Conservation (phyloP, 2,888 invertebrate genomes). For the Trichacis sp. region DNA sequence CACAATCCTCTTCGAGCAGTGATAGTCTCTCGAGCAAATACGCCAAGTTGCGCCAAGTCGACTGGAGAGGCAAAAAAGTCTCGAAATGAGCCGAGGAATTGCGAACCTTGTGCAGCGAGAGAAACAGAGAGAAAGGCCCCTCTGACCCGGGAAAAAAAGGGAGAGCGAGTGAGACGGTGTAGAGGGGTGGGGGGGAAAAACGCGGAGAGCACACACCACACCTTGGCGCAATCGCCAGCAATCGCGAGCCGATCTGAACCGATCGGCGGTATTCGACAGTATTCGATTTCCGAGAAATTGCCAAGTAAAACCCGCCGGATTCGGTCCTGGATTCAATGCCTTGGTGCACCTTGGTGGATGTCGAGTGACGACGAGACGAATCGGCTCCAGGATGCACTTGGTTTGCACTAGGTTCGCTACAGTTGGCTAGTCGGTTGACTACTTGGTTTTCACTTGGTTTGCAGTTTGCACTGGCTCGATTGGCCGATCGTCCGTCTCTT, state of each 20-base stretch:
- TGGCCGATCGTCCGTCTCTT: slow-evolving; percentile 27
- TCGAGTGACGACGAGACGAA: too few species aligned
- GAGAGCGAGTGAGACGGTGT: slow-evolving; percentile 21
- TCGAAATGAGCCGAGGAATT: slow-evolving; percentile 1
- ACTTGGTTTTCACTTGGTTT: too few species aligned
- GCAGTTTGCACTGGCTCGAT: too few species aligned
- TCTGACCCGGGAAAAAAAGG: slow-evolving; percentile 18
- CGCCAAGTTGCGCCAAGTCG: too few species aligned
- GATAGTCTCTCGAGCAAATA: too few species aligned
- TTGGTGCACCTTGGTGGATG: too few species aligned
- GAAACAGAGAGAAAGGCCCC: slow-evolving; percentile 30
- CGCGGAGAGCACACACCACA: slow-evolving; percentile 53
- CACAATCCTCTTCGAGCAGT: slow-evolving; percentile 33
- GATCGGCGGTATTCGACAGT: slow-evolving; percentile 49
- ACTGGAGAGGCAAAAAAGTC: slow-evolving; percentile 7
- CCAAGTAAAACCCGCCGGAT: slow-evolving; percentile 48
- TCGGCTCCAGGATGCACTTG: slow-evolving; percentile 4
- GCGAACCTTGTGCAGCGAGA: slow-evolving; percentile 3
- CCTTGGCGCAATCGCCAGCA: slow-evolving; percentile 55
- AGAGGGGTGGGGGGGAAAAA: too few species aligned
- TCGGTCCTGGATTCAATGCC: slow-evolving; percentile 59
- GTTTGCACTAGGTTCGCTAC: too few species aligned
- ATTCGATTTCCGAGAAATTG: too few species aligned
- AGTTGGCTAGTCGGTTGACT: too few species aligned
- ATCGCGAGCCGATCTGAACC: too few species aligned